These are phyloP conservation scores for Ornithoptera alexandrae DNA, from an alignment of 2,888 invertebrate species.

Conservation along the genomic window DNA sequence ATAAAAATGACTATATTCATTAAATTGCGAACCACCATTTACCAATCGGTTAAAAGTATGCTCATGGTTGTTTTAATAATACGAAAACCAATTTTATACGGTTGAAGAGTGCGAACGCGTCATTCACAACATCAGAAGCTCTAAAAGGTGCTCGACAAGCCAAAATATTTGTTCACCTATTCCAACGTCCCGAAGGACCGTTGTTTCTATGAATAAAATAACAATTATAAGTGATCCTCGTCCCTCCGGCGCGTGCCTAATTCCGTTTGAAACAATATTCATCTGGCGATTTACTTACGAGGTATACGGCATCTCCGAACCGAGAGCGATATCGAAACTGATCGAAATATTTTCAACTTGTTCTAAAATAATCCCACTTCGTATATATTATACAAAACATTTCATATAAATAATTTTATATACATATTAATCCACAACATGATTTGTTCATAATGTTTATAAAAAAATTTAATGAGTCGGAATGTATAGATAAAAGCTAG, in stretches of 20 bases:
- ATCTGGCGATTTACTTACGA: slow-evolving; percentile 66
- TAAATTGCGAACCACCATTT: background rate
- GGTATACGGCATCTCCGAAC: slow-evolving; percentile 45
- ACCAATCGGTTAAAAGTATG: background rate
- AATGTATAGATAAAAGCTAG: too few species aligned
- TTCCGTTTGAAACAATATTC: slow-evolving; percentile 80
- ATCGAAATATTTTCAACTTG: too few species aligned
- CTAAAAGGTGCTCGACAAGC: slow-evolving; percentile 70
- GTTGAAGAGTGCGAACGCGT: slow-evolving; percentile 31
- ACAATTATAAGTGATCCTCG: slow-evolving; percentile 79
- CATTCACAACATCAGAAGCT: slow-evolving; percentile 43
- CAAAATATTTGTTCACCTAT: slow-evolving; percentile 77
- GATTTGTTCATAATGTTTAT: too few species aligned
- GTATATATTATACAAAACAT: too few species aligned
- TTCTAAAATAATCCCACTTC: too few species aligned
- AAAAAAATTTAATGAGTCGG: too few species aligned
- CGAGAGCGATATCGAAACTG: background rate
- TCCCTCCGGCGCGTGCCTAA: slow-evolving; percentile 71
- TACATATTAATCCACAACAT: too few species aligned
- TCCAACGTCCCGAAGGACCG: slow-evolving; percentile 64
- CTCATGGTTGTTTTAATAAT: slow-evolving; percentile 2
- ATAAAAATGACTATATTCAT: background rate
- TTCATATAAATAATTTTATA: too few species aligned
- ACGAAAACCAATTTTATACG: slow-evolving; percentile 6
- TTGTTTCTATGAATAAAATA: slow-evolving; percentile 81